Percentiles rank a stretch among this genome's conserved stretches.
Conservation (phyloP, 2,797 vertebrate genomes). For the Coreius guichenoti region DNA sequence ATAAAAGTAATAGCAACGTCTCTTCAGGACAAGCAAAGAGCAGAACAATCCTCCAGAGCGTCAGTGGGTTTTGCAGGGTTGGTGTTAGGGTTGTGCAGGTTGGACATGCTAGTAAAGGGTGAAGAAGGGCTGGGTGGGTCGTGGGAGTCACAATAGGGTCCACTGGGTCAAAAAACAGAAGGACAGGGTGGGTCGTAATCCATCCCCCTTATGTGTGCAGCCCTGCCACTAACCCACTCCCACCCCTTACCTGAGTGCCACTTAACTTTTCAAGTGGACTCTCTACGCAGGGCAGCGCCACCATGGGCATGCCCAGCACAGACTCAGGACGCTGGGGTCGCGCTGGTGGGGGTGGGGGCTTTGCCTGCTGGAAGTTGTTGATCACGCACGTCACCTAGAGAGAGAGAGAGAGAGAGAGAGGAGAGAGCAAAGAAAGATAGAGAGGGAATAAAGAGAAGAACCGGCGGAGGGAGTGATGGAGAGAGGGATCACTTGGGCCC, state of each 20-base stretch:
- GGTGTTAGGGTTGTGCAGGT: conserved; percentile 46
- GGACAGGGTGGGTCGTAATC: conserved; percentile 40
- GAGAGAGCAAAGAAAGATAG: background rate
- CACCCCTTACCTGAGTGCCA: conserved; percentile 90
- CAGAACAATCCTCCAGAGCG: conserved; percentile 37
- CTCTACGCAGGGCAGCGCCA: conserved; percentile 83
- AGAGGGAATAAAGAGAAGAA: background rate
- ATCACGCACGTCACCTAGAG: conserved; percentile 89
- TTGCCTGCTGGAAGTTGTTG: conserved; percentile 86
- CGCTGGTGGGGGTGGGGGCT: conserved; percentile 53
- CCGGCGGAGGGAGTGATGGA: background rate
- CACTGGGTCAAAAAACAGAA: conserved; percentile 54
- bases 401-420: conserved; percentile 8
- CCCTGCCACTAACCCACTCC: conserved; percentile 60
- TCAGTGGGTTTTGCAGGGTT: conserved; percentile 25
- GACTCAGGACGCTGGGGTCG: conserved; percentile 75
- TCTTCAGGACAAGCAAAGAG: conserved; percentile 18
- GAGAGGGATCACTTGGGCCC: background rate
- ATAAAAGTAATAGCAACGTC: conserved; percentile 30
- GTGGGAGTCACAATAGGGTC: conserved; percentile 48
- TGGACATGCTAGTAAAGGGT: conserved; percentile 50
- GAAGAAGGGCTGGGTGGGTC: conserved; percentile 47
- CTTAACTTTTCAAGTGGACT: conserved; percentile 95
- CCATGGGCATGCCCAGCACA: conserved; percentile 76
- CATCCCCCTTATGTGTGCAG: conserved; percentile 50